Percentiles rank a stretch among this genome's conserved stretches.
These are phyloP conservation scores for Polydrusus pterygomalis DNA, from an alignment of 2,888 invertebrate genomes.

Conservation along the genomic window DNA sequence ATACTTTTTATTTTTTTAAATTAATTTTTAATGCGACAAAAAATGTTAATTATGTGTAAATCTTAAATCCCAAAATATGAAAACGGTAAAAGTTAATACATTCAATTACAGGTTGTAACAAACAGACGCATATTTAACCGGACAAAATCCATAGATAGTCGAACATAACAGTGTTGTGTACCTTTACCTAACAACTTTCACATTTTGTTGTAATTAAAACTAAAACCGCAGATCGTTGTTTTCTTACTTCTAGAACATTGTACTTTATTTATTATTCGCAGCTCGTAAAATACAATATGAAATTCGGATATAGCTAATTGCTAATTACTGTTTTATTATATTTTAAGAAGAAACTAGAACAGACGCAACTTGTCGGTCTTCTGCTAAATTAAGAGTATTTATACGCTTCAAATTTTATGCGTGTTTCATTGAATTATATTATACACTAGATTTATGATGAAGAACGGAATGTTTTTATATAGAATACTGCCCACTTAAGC, in stretches of 20 bases:
- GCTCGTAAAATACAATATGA: not conserved
- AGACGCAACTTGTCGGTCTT: not conserved
- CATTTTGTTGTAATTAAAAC: conserved; percentile 56
- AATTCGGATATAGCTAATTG: not conserved
- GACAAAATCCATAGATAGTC: conserved; percentile 24
- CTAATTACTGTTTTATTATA: not conserved
- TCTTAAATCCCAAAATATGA: conserved; percentile 13
- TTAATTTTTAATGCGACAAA: not conserved
- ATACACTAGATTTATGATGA: no score
- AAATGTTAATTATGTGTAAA: not conserved
- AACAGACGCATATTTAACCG: conserved; percentile 26
- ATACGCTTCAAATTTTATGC: no score
- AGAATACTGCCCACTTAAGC: no score
- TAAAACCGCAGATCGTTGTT: conserved; percentile 49
- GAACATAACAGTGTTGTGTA: conserved; percentile 46
- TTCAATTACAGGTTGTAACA: conserved; percentile 15
- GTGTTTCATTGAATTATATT: no score
- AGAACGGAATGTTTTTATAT: no score
- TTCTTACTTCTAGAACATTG: conserved; percentile 25
- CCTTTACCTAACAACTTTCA: conserved; percentile 55
- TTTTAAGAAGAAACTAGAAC: conserved; percentile 14
- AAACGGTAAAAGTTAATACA: conserved; percentile 29
- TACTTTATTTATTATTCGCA: conserved; percentile 16
- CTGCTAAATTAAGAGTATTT: not conserved
- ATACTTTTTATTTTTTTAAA: conserved; percentile 1